phyloP scores from a whole-genome alignment of 2,113 vertebrate genomes.

The Geothlypis trichas region DNA sequence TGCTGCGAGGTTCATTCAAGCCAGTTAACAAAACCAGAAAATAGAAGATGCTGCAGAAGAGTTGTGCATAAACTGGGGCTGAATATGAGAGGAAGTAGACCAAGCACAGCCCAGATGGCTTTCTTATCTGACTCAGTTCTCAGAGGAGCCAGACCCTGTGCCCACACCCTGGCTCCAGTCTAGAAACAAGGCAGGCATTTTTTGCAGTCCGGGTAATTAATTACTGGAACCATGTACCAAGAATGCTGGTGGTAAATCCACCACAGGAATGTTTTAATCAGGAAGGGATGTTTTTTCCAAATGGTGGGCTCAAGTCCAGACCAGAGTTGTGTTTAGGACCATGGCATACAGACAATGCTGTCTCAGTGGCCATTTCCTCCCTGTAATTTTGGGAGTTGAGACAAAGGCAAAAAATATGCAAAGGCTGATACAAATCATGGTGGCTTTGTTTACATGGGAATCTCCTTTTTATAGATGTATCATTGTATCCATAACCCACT shows the following conservation, averaged over 20 bases:
- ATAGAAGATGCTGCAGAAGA: not conserved
- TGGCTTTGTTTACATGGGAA: not conserved
- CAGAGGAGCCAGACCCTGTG: not conserved
- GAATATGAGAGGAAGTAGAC: not conserved
- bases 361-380: not conserved
- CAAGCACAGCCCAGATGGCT: not conserved
- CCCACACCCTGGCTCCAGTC: not conserved
- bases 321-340: not conserved
- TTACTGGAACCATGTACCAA: slow-evolving; percentile 7
- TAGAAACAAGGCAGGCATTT: slow-evolving; percentile 1
- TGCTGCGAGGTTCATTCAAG: not conserved
- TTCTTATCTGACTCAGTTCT: not conserved
- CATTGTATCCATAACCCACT: not conserved
- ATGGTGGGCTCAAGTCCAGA: slow-evolving; percentile 18
- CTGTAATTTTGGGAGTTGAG: not conserved
- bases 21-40: not conserved
- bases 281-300: slow-evolving; percentile 7
- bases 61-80: not conserved
- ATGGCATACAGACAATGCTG: not conserved
- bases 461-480: not conserved
- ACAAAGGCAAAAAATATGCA: not conserved
- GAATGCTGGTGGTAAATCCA: slow-evolving; percentile 13
- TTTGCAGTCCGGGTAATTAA: not conserved
- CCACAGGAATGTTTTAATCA: slow-evolving; percentile 43
- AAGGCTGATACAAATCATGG: not conserved